phyloP scores from a whole-genome alignment of 2,888 invertebrate species.

The Timandra comae region DNA sequence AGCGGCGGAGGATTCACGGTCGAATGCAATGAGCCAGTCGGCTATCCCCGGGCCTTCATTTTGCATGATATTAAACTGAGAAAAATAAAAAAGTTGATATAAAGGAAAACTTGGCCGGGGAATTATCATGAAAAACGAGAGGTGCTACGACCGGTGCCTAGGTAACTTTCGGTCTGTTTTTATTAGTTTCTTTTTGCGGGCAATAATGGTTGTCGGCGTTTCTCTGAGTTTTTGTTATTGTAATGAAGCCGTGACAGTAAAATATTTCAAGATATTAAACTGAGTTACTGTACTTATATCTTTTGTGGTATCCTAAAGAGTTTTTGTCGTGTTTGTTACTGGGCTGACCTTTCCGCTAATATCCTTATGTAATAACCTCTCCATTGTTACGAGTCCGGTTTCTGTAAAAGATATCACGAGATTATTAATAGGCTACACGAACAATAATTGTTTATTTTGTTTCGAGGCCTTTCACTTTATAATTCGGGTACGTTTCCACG shows the following conservation, averaged over 20 bases:
- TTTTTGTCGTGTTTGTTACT: no score
- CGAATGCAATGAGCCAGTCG: constrained; percentile 48
- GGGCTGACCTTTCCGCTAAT: no score
- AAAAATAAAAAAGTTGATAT: constrained; percentile 53
- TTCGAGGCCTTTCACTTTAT: no score
- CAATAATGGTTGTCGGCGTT: constrained; percentile 10
- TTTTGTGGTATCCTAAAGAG: no score
- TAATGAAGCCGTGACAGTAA: constrained; percentile 1
- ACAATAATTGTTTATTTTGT: no score
- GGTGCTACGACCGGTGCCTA: constrained; percentile 28
- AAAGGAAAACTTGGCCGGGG: constrained; percentile 48
- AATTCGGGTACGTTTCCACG: no score
- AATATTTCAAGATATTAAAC: not conserved
- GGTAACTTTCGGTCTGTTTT: constrained; percentile 27
- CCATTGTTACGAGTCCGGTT: not conserved
- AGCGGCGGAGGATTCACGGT: constrained; percentile 42
- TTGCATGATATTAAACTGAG: constrained; percentile 63
- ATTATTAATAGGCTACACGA: no score
- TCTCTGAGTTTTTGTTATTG: constrained; percentile 13
- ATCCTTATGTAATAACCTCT: not conserved
- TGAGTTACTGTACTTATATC: not conserved
- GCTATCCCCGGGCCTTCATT: constrained; percentile 45
- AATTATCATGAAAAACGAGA: constrained; percentile 61
- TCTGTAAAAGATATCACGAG: not conserved
- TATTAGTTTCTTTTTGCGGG: constrained; percentile 29